These are phyloP conservation scores for Deroptyus accipitrinus DNA, from an alignment of 2,113 vertebrate species.

Conservation along the genomic window DNA sequence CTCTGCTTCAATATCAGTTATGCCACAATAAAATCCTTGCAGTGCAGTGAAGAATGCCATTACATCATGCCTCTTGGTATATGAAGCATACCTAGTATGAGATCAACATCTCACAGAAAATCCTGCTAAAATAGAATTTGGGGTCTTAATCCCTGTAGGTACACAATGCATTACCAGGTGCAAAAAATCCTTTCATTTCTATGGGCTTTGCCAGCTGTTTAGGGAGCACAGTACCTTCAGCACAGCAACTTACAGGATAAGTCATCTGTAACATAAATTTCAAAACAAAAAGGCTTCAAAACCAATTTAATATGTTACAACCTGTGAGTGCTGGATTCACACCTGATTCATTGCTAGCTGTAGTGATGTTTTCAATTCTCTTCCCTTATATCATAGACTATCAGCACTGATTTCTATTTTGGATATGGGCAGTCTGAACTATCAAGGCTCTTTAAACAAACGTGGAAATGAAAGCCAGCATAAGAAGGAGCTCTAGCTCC, in stretches of 20 bases:
- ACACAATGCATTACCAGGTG: background rate
- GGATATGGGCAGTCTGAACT: background rate
- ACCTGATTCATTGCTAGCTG: background rate
- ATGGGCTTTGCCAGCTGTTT: background rate
- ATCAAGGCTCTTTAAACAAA: background rate
- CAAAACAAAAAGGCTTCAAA: background rate
- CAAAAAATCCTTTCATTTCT: background rate
- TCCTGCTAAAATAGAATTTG: background rate
- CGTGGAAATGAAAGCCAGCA: background rate
- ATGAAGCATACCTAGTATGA: background rate
- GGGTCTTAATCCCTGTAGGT: background rate
- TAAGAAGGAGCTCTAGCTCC: conserved; percentile 29
- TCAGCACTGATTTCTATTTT: background rate
- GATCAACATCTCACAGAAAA: background rate
- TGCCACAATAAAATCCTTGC: background rate
- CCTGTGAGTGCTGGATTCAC: background rate
- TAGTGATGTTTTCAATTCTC: background rate
- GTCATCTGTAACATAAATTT: background rate
- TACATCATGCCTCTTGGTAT: background rate
- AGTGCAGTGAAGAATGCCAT: background rate
- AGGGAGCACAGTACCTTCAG: background rate
- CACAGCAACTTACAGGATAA: background rate
- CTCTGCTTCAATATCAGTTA: background rate
- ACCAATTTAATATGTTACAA: background rate
- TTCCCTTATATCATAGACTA: background rate